Percentiles rank a stretch among this genome's conserved stretches.
These are phyloP conservation scores for Camponotus vicinus DNA, from an alignment of 1,140 invertebrate species.

Conservation along the genomic window DNA sequence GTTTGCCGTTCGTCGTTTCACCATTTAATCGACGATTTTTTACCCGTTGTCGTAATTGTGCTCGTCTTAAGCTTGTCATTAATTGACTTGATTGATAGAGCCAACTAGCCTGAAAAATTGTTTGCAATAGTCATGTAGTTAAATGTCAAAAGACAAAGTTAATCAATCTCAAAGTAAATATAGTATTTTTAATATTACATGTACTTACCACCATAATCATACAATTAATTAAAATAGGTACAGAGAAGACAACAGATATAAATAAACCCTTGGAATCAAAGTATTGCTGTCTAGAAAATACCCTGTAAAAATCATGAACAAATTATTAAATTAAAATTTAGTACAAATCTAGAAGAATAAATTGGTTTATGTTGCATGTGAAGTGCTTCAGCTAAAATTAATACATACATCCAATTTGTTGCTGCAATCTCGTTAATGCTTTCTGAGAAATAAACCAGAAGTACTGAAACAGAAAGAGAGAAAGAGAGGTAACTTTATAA, in stretches of 20 bases:
- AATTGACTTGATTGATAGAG: conserved; percentile 94
- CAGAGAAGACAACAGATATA: conserved; percentile 96
- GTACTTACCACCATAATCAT: conserved; percentile 96
- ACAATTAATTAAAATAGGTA: conserved; percentile 95
- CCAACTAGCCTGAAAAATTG: conserved; percentile 91
- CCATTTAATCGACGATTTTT: conserved; percentile 77
- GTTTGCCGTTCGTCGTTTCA: conserved; percentile 53
- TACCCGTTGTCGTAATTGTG: conserved; percentile 89
- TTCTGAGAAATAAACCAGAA: conserved; percentile 95
- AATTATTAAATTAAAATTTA: neutral
- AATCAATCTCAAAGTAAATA: neutral
- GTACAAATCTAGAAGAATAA: neutral
- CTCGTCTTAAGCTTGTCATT: conserved; percentile 93
- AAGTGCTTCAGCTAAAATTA: neutral
- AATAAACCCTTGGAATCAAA: conserved; percentile 97
- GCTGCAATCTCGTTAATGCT: conserved; percentile 95
- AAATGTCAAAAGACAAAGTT: conserved; percentile 14
- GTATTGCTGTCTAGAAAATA: conserved; percentile 96
- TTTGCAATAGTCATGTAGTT: neutral
- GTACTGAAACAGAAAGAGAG: conserved; percentile 88
- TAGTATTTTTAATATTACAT: too few species aligned
- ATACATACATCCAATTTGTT: conserved; percentile 91
- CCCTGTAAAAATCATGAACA: conserved; percentile 83
- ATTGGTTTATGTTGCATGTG: too few species aligned
- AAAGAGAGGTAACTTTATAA: too few species aligned